These are phyloP conservation scores for Polymixis flavicincta DNA, from an alignment of 2,888 invertebrate species.

Conservation along the genomic window DNA sequence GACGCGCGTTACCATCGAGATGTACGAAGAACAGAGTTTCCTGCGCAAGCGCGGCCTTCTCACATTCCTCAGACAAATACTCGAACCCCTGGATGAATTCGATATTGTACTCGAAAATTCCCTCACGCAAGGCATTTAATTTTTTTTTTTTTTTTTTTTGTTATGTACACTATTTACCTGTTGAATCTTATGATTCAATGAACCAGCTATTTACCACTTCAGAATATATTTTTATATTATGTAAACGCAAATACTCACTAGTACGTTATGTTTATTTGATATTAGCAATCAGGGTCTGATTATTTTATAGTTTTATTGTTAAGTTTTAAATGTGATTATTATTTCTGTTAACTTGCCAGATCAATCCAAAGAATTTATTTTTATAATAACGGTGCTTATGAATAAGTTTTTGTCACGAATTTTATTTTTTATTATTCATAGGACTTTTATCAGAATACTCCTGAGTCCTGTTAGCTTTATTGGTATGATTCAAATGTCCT, in stretches of 20 bases:
- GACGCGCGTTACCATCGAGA: constrained; percentile 96
- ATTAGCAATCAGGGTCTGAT: constrained; percentile 79
- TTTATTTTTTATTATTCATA: constrained; percentile 45
- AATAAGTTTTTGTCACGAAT: constrained; percentile 52
- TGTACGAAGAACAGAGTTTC: constrained; percentile 99
- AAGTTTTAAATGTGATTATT: constrained; percentile 77
- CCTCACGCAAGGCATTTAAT: constrained; percentile 92
- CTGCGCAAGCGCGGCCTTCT: constrained; percentile 96
- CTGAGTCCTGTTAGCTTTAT: constrained; percentile 27
- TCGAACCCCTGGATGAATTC: constrained; percentile 97
- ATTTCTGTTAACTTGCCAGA: constrained; percentile 83
- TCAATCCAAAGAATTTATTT: constrained; percentile 84
- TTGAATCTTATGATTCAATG: constrained; percentile 38
- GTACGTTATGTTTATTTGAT: constrained; percentile 73
- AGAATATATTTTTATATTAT: constrained; percentile 48
- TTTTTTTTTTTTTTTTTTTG: constrained; percentile 11
- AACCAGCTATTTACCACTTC: constrained; percentile 50
- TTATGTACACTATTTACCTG: constrained; percentile 21
- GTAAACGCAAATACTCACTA: constrained; percentile 71
- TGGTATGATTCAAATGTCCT: constrained; percentile 6
- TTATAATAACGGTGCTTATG: constrained; percentile 74
- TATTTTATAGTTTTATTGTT: constrained; percentile 75
- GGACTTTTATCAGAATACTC: constrained; percentile 16
- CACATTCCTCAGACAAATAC: constrained; percentile 97
- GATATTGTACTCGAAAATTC: constrained; percentile 97